phyloP scores from a whole-genome alignment of 2,797 vertebrate species.

The Trematomus bernacchii region DNA sequence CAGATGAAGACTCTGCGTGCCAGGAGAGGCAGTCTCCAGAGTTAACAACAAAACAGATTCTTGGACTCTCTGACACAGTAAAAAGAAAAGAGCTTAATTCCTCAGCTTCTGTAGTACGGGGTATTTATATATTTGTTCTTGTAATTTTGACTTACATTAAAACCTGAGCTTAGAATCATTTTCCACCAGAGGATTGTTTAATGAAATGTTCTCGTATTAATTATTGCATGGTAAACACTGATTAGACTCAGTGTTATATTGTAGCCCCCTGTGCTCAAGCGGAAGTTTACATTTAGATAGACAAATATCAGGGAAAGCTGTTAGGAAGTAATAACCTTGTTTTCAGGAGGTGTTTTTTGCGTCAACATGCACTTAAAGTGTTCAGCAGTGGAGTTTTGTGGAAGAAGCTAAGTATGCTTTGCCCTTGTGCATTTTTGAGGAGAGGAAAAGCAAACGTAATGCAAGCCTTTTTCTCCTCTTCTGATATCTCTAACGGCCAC shows the following conservation, averaged over 20 bases:
- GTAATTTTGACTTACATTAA: constrained; percentile 21
- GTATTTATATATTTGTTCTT: constrained; percentile 28
- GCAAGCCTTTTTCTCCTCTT: constrained; percentile 66
- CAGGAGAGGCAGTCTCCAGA: constrained; percentile 59
- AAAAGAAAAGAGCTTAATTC: constrained; percentile 39
- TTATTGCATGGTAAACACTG: constrained; percentile 6
- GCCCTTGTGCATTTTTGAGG: constrained; percentile 66
- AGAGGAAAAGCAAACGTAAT: constrained; percentile 58
- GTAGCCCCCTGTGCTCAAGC: not conserved
- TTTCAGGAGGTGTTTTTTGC: constrained; percentile 2
- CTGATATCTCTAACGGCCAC: constrained; percentile 85
- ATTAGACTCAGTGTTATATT: constrained; percentile 16
- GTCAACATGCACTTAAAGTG: constrained; percentile 50
- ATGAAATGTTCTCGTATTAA: constrained; percentile 6
- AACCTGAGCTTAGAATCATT: constrained; percentile 12
- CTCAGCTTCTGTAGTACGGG: constrained; percentile 38
- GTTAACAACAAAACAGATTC: constrained; percentile 46
- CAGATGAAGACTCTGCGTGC: constrained; percentile 65
- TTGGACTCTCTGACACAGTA: constrained; percentile 44
- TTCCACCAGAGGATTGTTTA: constrained; percentile 29
- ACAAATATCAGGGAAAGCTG: constrained; percentile 21
- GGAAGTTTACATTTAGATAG: constrained; percentile 12
- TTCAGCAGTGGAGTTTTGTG: constrained; percentile 60
- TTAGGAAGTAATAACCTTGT: constrained; percentile 43
- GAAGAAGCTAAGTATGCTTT: constrained; percentile 65